Evolutionary conservation across 2,113 vertebrate species (phyloP), one percentile per base, ranked within the genome.

Genomic region (Ascaphus truei): DNA sequence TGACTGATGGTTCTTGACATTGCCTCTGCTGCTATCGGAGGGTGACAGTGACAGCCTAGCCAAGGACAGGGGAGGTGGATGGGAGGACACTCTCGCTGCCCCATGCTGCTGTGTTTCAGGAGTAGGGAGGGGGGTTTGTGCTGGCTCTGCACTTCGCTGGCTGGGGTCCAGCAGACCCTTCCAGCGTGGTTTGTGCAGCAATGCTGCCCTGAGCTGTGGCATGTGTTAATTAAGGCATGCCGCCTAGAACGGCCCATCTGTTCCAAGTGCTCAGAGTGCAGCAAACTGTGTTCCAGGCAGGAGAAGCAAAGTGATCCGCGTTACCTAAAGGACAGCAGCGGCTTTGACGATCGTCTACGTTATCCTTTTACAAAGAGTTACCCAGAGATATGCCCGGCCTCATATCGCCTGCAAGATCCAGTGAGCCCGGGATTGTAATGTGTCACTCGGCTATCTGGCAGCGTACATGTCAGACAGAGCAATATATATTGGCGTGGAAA

Each of bases 191-290:
- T 57, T 60, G 53, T 2, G 63, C 11, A 3, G 37, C 41, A 59
- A 59, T 69, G 55, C 43, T 69, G 55, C 41, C 51, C 2, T 66
- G 41, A 68, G 55, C 73, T 37, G 68, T 71, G 69, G 43, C 71
- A 62, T 57, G 68, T 71, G 73, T 81, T 85, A 81, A 83, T 79
- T 78, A 80, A 76, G 73, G 69, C 76, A 36, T 71, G 52, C 66
- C 72, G 75, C 73, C 75, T 69, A 47, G 76, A 41, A 39, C 51
- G 64, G n/a, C 26, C 76, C 77, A 76, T 83, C 81, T 84, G 79
- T 68, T 77, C 64, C 73, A 73, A 57, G 72, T 18, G 39, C 37
- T 45, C 20, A 67, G 16, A 48, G 9, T 60, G 27, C 26, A 37
- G 77, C 74, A 71, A 74, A 81, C 39, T 53, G 41, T 63, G 60